These are phyloP conservation scores for Corythoichthys intestinalis DNA, from an alignment of 2,113 vertebrate species.

Conservation along the genomic window DNA sequence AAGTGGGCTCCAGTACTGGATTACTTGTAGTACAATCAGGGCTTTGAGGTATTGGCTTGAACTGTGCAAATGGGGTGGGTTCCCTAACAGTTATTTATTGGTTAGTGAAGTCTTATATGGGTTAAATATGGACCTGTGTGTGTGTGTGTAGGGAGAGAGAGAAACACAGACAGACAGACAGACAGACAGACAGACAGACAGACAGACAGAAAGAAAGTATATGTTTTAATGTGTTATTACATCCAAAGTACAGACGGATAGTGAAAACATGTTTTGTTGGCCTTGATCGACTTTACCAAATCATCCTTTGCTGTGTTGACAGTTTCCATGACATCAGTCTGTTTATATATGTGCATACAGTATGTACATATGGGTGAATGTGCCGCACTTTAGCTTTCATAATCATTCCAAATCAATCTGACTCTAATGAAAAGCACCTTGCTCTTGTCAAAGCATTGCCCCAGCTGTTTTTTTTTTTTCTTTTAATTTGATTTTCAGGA, in stretches of 20 bases:
- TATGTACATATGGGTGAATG: constrained; percentile 46
- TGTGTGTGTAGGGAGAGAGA: too few species aligned
- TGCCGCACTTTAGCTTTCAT: constrained; percentile 52
- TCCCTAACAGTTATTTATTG: too few species aligned
- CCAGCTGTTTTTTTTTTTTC: constrained; percentile 50
- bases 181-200: too few species aligned
- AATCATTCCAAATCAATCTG: constrained; percentile 66
- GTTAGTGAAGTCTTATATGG: too few species aligned
- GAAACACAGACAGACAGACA: too few species aligned
- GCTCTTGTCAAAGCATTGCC: constrained; percentile 57
- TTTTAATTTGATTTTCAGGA: constrained; percentile 62
- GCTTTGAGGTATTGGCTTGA: too few species aligned
- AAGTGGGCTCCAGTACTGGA: too few species aligned
- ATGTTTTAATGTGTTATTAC: constrained; percentile 39
- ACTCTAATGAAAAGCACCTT: constrained; percentile 63
- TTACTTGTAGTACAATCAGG: too few species aligned
- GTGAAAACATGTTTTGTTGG: constrained; percentile 43
- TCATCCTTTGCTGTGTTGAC: constrained; percentile 41
- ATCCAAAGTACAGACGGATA: constrained; percentile 50
- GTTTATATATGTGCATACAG: constrained; percentile 37
- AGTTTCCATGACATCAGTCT: constrained; percentile 66
- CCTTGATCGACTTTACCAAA: constrained; percentile 51
- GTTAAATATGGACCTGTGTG: too few species aligned
- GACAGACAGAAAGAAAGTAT: too few species aligned
- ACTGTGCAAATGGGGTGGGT: too few species aligned